Evolutionary conservation across 2,797 vertebrate genomes (phyloP).

Genomic region (Rhinatrema bivittatum): DNA sequence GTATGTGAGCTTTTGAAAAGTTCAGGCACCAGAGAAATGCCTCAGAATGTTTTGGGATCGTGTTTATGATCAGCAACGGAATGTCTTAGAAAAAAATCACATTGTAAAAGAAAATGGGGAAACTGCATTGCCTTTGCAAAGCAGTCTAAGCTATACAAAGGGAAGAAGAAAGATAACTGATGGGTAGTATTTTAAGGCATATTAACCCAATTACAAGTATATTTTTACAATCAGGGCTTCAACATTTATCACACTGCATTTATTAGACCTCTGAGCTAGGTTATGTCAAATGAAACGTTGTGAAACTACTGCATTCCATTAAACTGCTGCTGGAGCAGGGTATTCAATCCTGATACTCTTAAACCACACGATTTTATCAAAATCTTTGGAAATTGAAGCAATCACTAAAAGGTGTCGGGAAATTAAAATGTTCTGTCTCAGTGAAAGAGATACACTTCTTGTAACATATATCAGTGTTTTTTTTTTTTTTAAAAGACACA

Average conservation of each 20-base stretch:
- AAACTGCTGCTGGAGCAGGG: slow-evolving; percentile 56
- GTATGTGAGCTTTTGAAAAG: too few relatives aligned
- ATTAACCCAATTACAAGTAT: slow-evolving; percentile 97
- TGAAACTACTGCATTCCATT: slow-evolving; percentile 70
- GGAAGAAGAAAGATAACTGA: slow-evolving; percentile 76
- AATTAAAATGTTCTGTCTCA: slow-evolving; percentile 84
- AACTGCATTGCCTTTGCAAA: slow-evolving; percentile 29
- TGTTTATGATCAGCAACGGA: too few relatives aligned
- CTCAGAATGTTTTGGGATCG: not conserved
- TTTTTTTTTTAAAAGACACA: slow-evolving; percentile 63
- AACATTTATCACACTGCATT: slow-evolving; percentile 81
- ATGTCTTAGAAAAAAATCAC: too few relatives aligned
- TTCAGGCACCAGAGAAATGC: slow-evolving; percentile 2
- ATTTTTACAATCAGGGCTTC: slow-evolving; percentile 79
- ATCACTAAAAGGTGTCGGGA: slow-evolving; percentile 84
- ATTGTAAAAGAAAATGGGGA: too few relatives aligned
- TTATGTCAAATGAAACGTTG: slow-evolving; percentile 65
- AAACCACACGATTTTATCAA: slow-evolving; percentile 88
- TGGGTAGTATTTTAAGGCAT: slow-evolving; percentile 96
- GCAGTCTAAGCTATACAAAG: slow-evolving; percentile 41
- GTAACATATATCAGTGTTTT: slow-evolving; percentile 73
- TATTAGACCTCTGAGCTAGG: slow-evolving; percentile 74
- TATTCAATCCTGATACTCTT: slow-evolving; percentile 71
- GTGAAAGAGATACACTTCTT: slow-evolving; percentile 78
- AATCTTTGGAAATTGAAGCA: slow-evolving; percentile 89